Base-by-base conservation (phyloP, 2,797 vertebrate genomes). In the Aplochiton taeniatus region DNA sequence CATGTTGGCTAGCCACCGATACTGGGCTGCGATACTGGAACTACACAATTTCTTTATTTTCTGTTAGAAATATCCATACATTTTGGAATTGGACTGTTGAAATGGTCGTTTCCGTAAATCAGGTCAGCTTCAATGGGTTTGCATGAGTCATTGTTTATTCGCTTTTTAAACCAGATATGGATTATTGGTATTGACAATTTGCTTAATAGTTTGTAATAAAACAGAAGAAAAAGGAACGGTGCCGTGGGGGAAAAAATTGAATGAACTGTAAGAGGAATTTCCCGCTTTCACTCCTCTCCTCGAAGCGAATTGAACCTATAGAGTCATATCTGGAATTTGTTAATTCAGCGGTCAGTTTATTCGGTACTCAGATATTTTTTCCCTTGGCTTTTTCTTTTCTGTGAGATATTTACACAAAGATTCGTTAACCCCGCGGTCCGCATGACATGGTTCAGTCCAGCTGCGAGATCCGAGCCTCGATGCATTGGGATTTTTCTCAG, bases 361-460 rank as follows among this genome's bases (percentile, higher is more conserved):
- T 80, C 71, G 73, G 80, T 77, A 77, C 77, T 78, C 82, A 87
- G 74, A 76, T 76, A 47, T 51, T 18, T 43, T 59, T 68, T 58
- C 65, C 57, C 69, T 61, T 69, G 62, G 56, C 73, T 65, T 49
- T 60, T 58, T 78, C 78, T 76, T 82, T 81, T 85, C 82, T 84
- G 89, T 84, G 83, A 88, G 86, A 86, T 85, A 85, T 85, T 78
- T 56, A 87, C 74, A 76, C 74, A 82, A 65, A 83, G 74, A 90
- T 85, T 83, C 78, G 47, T 68, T 82, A 91, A 90, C 91, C 91
- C 90, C 86, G 87, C 86, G 85, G 85, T 89, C 85, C 81, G 84
- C 85, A 91, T 92, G 95, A 95, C 93, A 98, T 98, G 97, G 96
- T 98, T 97, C 94, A 96, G 95, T 96, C 97, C 96, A 95, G 95